phyloP scores from a whole-genome alignment of 1,140 invertebrate species.

The Rhynchophorus ferrugineus region DNA sequence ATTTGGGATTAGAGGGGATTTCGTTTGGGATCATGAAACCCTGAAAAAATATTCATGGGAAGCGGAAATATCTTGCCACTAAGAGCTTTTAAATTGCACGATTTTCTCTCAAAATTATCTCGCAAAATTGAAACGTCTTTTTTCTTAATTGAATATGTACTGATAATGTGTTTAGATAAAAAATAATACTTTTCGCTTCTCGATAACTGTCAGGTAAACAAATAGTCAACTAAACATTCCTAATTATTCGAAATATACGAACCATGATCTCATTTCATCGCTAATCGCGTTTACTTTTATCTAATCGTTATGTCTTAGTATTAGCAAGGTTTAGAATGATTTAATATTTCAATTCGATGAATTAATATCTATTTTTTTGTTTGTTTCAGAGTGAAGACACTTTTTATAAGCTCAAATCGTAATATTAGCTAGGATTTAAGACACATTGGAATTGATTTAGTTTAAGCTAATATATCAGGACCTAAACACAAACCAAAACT shows the following conservation, averaged over 20 bases:
- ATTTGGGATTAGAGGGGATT: slow-evolving; percentile 8
- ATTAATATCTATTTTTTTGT: not conserved
- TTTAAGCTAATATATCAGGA: not conserved
- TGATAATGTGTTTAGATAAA: not conserved
- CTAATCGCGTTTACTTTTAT: too few species aligned
- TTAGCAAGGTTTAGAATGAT: not conserved
- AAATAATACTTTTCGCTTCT: too few species aligned
- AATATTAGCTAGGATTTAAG: slow-evolving; percentile 20
- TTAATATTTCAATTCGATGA: not conserved
- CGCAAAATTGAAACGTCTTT: not conserved
- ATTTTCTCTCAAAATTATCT: not conserved
- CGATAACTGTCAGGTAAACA: too few species aligned
- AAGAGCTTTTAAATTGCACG: not conserved
- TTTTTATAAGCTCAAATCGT: slow-evolving; percentile 19
- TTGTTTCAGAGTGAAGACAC: slow-evolving; percentile 20
- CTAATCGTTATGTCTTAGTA: not conserved
- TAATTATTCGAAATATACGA: too few species aligned
- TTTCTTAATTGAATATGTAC: not conserved
- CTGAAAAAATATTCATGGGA: slow-evolving; percentile 3
- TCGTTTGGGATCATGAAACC: not conserved
- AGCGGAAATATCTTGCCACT: not conserved
- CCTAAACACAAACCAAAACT: slow-evolving; percentile 9
- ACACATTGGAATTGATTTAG: slow-evolving; percentile 16
- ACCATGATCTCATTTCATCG: too few species aligned
- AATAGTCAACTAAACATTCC: too few species aligned